Percentiles rank a stretch among this genome's conserved stretches.
These are phyloP conservation scores for Tetranychus cinnabarinus DNA, from an alignment of 1,140 invertebrate species.

Conservation along the genomic window DNA sequence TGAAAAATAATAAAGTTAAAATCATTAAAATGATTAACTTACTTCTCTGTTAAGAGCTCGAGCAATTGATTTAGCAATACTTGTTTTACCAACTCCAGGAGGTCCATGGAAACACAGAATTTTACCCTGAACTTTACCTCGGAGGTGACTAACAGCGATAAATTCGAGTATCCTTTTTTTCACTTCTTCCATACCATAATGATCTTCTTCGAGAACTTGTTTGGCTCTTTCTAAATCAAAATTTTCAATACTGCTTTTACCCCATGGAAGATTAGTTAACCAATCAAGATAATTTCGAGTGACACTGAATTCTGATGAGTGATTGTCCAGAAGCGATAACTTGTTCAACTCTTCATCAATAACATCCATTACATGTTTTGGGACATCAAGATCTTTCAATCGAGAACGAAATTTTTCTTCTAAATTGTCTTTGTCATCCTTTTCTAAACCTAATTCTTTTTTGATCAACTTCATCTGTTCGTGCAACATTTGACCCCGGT, in stretches of 20 bases:
- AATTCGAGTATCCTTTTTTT: conserved; percentile 95
- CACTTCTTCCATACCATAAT: conserved; percentile 99
- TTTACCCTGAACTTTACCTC: conserved; percentile 87
- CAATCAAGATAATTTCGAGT: conserved; percentile 97
- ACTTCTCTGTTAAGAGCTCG: conserved; percentile 58
- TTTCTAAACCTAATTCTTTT: conserved; percentile 91
- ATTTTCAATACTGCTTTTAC: conserved; percentile 75
- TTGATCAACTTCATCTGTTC: conserved; percentile 98
- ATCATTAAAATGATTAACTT: neutral
- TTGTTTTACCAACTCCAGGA: conserved; percentile 95
- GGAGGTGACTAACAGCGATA: conserved; percentile 90
- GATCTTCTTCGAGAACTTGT: conserved; percentile 80
- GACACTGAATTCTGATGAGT: conserved; percentile 96
- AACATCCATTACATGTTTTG: conserved; percentile 68
- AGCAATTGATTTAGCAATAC: conserved; percentile 85
- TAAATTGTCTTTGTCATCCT: conserved; percentile 97
- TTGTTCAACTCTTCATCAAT: conserved; percentile 93
- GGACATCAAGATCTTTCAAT: conserved; percentile 69
- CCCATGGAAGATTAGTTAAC: conserved; percentile 92
- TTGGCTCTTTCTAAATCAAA: conserved; percentile 60
- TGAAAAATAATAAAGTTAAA: neutral
- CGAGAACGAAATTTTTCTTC: conserved; percentile 82
- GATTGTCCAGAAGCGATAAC: conserved; percentile 84
- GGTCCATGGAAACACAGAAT: conserved; percentile 97
- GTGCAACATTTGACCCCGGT: conserved; percentile 87